Base-by-base conservation (phyloP, 1,140 invertebrate species). In the Euura lappo region DNA sequence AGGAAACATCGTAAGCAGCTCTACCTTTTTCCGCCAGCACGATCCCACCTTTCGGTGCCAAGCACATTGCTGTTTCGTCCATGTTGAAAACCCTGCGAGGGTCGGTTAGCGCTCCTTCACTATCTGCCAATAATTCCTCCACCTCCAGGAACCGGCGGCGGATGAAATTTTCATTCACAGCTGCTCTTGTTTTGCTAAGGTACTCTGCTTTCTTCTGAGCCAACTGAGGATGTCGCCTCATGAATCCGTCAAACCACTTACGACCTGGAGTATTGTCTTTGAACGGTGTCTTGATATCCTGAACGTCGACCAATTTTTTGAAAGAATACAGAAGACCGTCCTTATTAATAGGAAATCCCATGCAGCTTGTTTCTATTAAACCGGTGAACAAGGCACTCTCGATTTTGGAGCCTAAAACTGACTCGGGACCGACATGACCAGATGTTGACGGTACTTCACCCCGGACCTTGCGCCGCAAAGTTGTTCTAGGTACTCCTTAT, bases 221-320 rank as follows among this genome's bases (percentile, higher is more conserved):
- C 2, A 81, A 65, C 51, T 65, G 71, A 64, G 74, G 75, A 70
- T 79, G 80, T 65, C 77, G 70, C n/a, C 46, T 66, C 45, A 79
- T 65, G 75, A 82, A 83, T 65, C 28, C 73, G 13, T 80, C 47
- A 70, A 72, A 80, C 80, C 79, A 80, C 60, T 75, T 75, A 68
- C 74, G 73, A 70, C 74, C 74, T 45, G 78, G 78, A 45, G 69
- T 65, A 73, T 77, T 74, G 69, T 77, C 70, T 74, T 79, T 76
- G 44, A 72, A 73, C 6, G 74, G 65, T 69, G 64, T 73, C 10
- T 44, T 47, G 45, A 76, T 43, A 2, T 28, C 45, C 51, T 73
- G 70, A 65, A 65, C 66, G 4, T 76, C 72, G 7, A 76, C 13
- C 46, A 74, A 44, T 45, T 77, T 71, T 60, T 79, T 79, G 3